These are phyloP conservation scores for Oryzias javanicus DNA, from an alignment of 2,113 vertebrate species.

Conservation along the genomic window DNA sequence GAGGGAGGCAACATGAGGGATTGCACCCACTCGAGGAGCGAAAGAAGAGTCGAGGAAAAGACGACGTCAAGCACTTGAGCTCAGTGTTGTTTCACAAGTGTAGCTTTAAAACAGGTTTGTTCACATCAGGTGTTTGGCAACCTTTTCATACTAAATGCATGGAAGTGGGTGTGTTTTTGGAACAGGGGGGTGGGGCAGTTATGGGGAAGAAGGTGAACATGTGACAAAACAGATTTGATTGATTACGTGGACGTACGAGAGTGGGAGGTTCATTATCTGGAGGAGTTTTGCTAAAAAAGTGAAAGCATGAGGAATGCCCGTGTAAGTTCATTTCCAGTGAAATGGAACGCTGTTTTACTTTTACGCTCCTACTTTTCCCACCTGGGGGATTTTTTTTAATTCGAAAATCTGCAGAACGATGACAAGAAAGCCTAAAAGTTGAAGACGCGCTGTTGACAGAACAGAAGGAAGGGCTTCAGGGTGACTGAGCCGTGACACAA, in stretches of 20 bases:
- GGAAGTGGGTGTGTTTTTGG: conserved; percentile 15
- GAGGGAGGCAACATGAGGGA: background rate
- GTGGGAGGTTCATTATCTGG: background rate
- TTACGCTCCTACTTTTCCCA: too few species aligned
- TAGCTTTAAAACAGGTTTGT: conserved; percentile 62
- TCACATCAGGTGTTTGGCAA: conserved; percentile 39
- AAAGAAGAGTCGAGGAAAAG: conserved; percentile 13
- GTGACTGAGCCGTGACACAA: conserved; percentile 32
- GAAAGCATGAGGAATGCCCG: background rate
- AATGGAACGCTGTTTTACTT: background rate
- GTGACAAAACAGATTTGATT: conserved; percentile 17
- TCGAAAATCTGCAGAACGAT: too few species aligned
- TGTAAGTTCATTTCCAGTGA: background rate
- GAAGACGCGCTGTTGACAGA: conserved; percentile 2
- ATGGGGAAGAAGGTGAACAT: conserved; percentile 1
- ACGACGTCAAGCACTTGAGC: conserved; percentile 3
- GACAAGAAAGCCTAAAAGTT: background rate
- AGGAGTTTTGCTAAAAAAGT: background rate
- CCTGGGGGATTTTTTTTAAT: too few species aligned
- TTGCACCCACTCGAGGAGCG: conserved; percentile 35
- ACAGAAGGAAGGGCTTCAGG: conserved; percentile 10
- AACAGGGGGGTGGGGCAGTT: conserved; percentile 13
- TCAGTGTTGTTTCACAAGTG: conserved; percentile 44
- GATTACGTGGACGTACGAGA: background rate
- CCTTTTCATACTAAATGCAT: conserved; percentile 1